Conservation (phyloP, 2,888 invertebrate species). For the Therioaphis trifolii region DNA sequence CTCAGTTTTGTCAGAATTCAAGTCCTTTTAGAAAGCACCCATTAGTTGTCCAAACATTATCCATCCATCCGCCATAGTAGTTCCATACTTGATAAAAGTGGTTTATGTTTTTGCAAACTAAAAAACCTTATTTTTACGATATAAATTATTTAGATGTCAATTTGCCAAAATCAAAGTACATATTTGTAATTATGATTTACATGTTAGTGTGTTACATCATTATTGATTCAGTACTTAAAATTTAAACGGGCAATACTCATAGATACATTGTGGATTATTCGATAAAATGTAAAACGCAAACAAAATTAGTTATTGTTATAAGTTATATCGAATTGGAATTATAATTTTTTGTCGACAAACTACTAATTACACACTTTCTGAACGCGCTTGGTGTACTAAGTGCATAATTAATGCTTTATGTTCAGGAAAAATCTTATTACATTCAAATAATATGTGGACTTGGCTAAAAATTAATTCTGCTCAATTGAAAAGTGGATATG, state of each 20-base stretch:
- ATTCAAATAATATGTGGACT: background rate
- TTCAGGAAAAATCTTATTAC: background rate
- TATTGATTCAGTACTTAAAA: background rate
- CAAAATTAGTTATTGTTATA: background rate
- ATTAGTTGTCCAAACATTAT: conserved; percentile 48
- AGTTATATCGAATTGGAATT: background rate
- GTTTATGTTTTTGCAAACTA: background rate
- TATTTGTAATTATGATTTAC: background rate
- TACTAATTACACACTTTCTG: conserved; percentile 46
- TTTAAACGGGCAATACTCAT: background rate
- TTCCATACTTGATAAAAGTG: background rate
- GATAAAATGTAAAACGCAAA: background rate
- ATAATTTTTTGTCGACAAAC: background rate
- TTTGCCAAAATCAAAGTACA: background rate
- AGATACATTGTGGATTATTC: background rate
- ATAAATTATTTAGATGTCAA: background rate
- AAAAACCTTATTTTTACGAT: background rate
- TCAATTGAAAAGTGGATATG: conserved; percentile 40
- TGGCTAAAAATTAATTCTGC: conserved; percentile 25
- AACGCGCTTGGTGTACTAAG: background rate
- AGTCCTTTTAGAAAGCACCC: conserved; percentile 48
- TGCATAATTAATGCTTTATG: conserved; percentile 9
- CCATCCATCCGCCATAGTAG: background rate
- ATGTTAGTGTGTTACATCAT: background rate
- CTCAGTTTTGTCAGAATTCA: conserved; percentile 13